Base-by-base conservation (phyloP, 2,797 vertebrate species). In the Aselliscus stoliczkanus region DNA sequence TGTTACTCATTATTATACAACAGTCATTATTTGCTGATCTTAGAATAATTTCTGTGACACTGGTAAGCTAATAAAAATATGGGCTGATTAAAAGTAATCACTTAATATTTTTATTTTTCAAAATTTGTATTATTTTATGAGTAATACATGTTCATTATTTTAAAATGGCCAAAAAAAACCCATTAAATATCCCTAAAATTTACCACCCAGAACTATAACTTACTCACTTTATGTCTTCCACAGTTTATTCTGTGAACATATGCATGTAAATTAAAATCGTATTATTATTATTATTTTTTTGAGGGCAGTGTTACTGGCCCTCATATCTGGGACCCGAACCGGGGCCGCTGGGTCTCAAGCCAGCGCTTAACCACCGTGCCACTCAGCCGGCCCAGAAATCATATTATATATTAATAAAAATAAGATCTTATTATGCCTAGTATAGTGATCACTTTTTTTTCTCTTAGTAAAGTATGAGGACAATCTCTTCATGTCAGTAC, bases 41-140 rank as follows among this genome's bases (percentile, higher is more conserved):
- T 79, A 87, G 85, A 83, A 83, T 70, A 94, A 73, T 94, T 52
- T 90, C 42, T 69, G 0, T 88, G 64, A 67, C 23, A 27, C 39
- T 92, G 77, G 21, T 91, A 88, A 96, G 29, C 34, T 90, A 44
- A 52, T 77, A 76, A 73, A 72, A 79, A 72, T 92, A 3, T 94
- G 47, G 56, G 20, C 27, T 54, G 1, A 73, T 75, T 83, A 89
- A 56, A 91, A 81, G 29, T 92, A 80, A 60, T 58, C 29, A 73
- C 12, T 85, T 72, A 72, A 27, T 60, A 60, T 86, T 84, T 62
- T 88, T n/a, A 60, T 42, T 90, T 94, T 93, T 93, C 14, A 56
- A 86, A 96, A 67, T 84, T 7, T 69, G 2, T 92, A 73, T 88
- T 62, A 80, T 52, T 90, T 90, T 79, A 29, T 80, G 75, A 50